Evolutionary conservation across 2,888 invertebrate genomes (phyloP).

Genomic region (Protodeltote pygarga): DNA sequence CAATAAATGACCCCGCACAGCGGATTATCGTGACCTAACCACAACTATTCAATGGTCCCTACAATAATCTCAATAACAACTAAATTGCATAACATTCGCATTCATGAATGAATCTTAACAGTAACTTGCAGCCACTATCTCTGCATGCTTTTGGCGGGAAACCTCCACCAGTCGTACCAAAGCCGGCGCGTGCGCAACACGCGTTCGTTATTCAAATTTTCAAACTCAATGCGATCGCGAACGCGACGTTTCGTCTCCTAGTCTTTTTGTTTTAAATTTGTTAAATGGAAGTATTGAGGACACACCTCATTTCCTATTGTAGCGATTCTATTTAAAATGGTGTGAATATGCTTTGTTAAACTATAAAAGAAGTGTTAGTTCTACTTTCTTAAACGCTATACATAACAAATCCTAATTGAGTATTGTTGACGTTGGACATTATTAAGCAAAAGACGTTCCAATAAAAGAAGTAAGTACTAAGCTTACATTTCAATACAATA

Average conservation of each 20-base stretch:
- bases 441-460: conserved; percentile 44
- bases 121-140: conserved; percentile 67
- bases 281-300: conserved; percentile 83
- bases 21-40: conserved; percentile 56
- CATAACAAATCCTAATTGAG: conserved; percentile 61
- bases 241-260: conserved; percentile 81
- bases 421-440: conserved; percentile 50
- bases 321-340: conserved; percentile 75
- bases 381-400: conserved; percentile 78
- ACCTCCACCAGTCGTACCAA: conserved; percentile 74
- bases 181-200: conserved; percentile 83
- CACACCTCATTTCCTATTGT: conserved; percentile 81
- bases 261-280: conserved; percentile 70
- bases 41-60: conserved; percentile 55
- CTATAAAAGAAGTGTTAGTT: conserved; percentile 82
- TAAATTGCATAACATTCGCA: conserved; percentile 71
- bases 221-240: conserved; percentile 77
- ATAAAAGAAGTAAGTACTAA: conserved; percentile 48
- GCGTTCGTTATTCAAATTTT: conserved; percentile 71
- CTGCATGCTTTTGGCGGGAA: conserved; percentile 81
- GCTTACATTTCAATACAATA: conserved; percentile 29
- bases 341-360: conserved; percentile 81
- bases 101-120: conserved; percentile 75
- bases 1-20: conserved; percentile 30
- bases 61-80: conserved; percentile 60